phyloP scores from a whole-genome alignment of 2,113 vertebrate genomes.

The Hippolais icterina region DNA sequence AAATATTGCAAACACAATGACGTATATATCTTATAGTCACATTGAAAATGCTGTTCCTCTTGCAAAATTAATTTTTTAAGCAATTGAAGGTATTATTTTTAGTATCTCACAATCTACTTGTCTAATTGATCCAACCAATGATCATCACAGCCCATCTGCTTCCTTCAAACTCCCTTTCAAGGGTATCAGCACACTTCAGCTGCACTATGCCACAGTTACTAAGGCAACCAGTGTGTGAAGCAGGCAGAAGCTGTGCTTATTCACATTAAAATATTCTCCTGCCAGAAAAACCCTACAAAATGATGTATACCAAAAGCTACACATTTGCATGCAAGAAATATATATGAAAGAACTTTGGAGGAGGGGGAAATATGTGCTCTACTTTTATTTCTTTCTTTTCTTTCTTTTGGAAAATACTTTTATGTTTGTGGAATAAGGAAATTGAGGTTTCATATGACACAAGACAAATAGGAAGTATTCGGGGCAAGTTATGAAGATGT shows the following conservation, averaged over 20 bases:
- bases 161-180: neutral
- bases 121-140: slow-evolving; percentile 3
- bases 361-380: neutral
- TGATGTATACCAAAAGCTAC: neutral
- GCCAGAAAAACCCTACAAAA: neutral
- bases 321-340: neutral
- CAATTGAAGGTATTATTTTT: neutral
- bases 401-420: neutral
- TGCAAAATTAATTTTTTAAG: neutral
- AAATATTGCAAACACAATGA: neutral
- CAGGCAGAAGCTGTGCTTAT: neutral
- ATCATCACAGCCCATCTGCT: neutral
- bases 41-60: neutral
- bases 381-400: neutral
- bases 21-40: neutral
- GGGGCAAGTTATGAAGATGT: neutral
- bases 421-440: neutral
- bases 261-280: neutral
- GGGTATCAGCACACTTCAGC: neutral
- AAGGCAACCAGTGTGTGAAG: slow-evolving; percentile 13
- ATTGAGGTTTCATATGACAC: neutral
- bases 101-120: neutral
- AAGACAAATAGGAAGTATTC: neutral
- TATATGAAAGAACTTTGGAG: neutral
- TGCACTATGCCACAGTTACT: neutral